Percentiles rank a stretch among this genome's conserved stretches.
phyloP scores from a whole-genome alignment of 2,113 vertebrate genomes.

The Lophotis ruficrista region DNA sequence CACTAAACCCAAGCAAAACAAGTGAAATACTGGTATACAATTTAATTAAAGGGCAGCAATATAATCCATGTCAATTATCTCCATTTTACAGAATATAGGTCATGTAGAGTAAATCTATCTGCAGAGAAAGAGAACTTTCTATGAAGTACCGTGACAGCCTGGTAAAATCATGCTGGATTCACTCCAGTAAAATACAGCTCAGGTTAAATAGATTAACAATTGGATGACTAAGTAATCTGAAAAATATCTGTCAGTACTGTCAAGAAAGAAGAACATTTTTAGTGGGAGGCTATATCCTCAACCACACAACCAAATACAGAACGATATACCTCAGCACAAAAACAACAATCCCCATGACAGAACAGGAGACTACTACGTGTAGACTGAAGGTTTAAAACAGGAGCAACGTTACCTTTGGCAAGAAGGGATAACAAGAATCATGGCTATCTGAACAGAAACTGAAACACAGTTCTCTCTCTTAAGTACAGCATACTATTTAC shows the following conservation, averaged over 20 bases:
- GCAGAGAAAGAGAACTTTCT: neutral
- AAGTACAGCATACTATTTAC: neutral
- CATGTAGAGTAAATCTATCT: neutral
- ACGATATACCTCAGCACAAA: neutral
- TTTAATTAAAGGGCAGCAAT: neutral
- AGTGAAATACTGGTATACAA: neutral
- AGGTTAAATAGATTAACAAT: neutral
- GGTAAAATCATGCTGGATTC: neutral
- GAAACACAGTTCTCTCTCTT: neutral
- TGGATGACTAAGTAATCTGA: neutral
- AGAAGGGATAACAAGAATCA: neutral
- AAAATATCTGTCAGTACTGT: neutral
- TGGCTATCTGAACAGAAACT: neutral
- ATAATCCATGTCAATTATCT: neutral
- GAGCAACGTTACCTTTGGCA: neutral
- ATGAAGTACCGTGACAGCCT: neutral
- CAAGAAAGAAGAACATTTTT: neutral
- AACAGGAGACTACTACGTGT: accelerated
- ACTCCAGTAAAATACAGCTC: neutral
- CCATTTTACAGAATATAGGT: neutral
- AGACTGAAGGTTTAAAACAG: neutral
- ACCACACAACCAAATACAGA: neutral
- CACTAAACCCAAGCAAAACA: neutral
- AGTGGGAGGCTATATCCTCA: neutral
- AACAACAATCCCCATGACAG: neutral